Percentiles rank a stretch among this genome's conserved stretches.
Evolutionary conservation across 2,888 invertebrate genomes (phyloP).

Genomic region (Perizoma flavofasciatum): DNA sequence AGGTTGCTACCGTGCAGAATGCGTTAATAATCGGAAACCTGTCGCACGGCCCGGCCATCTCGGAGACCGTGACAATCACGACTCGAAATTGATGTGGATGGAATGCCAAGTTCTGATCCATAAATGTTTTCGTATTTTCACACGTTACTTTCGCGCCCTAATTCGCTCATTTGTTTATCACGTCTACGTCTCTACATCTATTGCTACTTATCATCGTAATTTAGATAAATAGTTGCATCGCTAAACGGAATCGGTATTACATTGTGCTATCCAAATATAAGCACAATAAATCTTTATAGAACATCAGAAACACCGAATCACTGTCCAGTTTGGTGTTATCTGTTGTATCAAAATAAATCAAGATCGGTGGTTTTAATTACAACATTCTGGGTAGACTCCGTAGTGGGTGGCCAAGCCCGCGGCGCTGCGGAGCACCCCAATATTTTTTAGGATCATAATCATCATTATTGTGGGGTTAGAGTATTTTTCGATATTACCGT

Average conservation of each 20-base stretch:
- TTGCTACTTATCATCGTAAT: slow-evolving; percentile 3
- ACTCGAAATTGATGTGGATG: slow-evolving; percentile 48
- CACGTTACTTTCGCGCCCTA: slow-evolving; percentile 10
- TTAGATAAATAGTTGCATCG: slow-evolving; percentile 1
- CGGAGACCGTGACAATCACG: slow-evolving; percentile 55
- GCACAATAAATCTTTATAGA: slow-evolving; percentile 46
- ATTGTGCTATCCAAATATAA: slow-evolving; percentile 30
- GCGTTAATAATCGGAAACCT: slow-evolving; percentile 79
- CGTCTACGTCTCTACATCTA: background rate
- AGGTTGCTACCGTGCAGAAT: slow-evolving; percentile 69
- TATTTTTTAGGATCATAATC: slow-evolving; percentile 57
- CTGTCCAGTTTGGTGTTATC: slow-evolving; percentile 54
- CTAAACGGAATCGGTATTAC: slow-evolving; percentile 9
- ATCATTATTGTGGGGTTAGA: slow-evolving; percentile 56
- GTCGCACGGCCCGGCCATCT: slow-evolving; percentile 74
- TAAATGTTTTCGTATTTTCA: slow-evolving; percentile 14
- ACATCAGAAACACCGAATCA: slow-evolving; percentile 47
- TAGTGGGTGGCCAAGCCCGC: slow-evolving; percentile 68
- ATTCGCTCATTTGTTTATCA: slow-evolving; percentile 9
- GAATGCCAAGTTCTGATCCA: slow-evolving; percentile 33
- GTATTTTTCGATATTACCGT: slow-evolving; percentile 52
- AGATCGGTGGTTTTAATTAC: slow-evolving; percentile 63
- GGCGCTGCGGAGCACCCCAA: slow-evolving; percentile 49
- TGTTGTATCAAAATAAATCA: slow-evolving; percentile 65
- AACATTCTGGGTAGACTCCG: slow-evolving; percentile 55